These are phyloP conservation scores for Phalanger gymnotis DNA, from an alignment of 2,797 vertebrate genomes.

Conservation along the genomic window DNA sequence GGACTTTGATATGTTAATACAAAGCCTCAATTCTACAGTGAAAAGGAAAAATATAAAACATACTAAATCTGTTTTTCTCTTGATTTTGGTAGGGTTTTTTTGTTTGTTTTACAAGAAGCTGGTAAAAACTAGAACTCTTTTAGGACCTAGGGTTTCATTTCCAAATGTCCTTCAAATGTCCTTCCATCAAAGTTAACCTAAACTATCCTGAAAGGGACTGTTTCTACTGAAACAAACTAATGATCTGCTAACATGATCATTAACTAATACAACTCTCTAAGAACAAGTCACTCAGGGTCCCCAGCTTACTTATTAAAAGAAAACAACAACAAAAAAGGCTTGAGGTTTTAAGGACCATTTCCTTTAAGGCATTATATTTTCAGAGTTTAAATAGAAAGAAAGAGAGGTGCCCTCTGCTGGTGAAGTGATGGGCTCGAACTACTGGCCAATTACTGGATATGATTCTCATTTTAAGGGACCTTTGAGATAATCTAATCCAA, in stretches of 20 bases:
- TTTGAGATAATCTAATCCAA: neutral
- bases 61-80: neutral
- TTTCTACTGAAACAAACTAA: neutral
- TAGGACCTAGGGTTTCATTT: neutral
- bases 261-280: constrained; percentile 7
- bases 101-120: neutral
- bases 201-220: constrained; percentile 31
- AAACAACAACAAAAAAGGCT: neutral
- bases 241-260: constrained; percentile 10
- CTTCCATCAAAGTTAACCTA: constrained; percentile 29
- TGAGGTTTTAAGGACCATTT: constrained; percentile 57
- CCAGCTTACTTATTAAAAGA: neutral
- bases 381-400: constrained; percentile 12
- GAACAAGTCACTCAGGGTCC: constrained; percentile 2
- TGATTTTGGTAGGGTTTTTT: neutral
- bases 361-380: constrained; percentile 28
- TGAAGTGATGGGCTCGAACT: constrained; percentile 16
- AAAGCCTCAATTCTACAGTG: constrained; percentile 27
- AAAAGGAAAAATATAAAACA: neutral
- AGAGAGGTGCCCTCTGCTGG: constrained; percentile 56
- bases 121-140: neutral
- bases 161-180: neutral
- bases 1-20: constrained; percentile 29
- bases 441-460: neutral
- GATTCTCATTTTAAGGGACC: neutral